Conservation (phyloP, 1,140 invertebrate species). For the Halesus radiatus region DNA sequence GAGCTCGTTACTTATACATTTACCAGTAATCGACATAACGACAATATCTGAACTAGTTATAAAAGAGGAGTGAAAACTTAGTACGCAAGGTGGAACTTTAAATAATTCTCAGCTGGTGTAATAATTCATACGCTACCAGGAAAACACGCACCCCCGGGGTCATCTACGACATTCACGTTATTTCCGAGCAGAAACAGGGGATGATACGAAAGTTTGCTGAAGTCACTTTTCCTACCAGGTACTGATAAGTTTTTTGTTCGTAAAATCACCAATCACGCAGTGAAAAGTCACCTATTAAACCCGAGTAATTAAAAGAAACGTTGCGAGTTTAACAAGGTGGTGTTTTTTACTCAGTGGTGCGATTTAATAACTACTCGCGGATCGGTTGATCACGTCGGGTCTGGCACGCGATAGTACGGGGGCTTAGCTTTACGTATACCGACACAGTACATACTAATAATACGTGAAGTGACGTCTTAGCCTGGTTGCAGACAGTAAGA, state of each 20-base stretch:
- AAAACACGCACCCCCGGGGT: neutral
- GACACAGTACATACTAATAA: neutral
- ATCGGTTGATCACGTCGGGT: slow-evolving; percentile 20
- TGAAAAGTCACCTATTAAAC: neutral
- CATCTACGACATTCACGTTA: slow-evolving; percentile 1
- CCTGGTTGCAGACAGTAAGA: neutral
- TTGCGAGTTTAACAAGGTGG: no score
- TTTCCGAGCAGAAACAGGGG: neutral
- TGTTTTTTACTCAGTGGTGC: slow-evolving; percentile 11
- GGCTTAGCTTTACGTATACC: neutral
- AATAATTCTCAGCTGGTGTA: neutral
- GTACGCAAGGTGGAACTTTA: neutral
- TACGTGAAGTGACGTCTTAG: neutral
- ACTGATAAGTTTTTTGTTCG: neutral
- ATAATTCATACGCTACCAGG: neutral
- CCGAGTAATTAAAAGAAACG: neutral
- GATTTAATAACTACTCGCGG: neutral
- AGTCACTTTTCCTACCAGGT: slow-evolving; percentile 7
- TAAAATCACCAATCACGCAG: neutral
- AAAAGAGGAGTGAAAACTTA: neutral
- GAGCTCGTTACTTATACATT: neutral
- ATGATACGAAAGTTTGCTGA: slow-evolving; percentile 17
- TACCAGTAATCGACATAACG: neutral
- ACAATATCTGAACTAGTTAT: neutral
- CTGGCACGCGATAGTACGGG: slow-evolving; percentile 16